Evolutionary conservation across 2,888 invertebrate species (phyloP).

Genomic region (Nyleta sp.): DNA sequence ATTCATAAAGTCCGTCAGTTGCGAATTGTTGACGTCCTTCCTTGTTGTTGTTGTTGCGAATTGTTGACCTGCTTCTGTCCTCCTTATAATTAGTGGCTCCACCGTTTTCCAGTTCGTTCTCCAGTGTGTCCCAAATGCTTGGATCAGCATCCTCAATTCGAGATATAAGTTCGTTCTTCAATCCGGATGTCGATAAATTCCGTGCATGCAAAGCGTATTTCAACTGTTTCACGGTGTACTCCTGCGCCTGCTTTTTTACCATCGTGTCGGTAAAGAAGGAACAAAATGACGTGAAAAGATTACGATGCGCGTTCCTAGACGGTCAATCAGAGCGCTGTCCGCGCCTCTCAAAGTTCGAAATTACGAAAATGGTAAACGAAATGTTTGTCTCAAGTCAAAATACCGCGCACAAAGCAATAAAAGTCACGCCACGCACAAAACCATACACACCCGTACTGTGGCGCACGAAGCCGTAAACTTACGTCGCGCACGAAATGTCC

Average conservation of each 20-base stretch:
- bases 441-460: not conserved
- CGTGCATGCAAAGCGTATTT: not conserved
- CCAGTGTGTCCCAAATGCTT: not conserved
- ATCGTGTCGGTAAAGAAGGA: not conserved
- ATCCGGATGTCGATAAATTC: not conserved
- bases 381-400: not conserved
- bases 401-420: not conserved
- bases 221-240: slow-evolving; percentile 1
- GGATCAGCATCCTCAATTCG: not conserved
- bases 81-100: too few species aligned
- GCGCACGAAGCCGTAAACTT: not conserved
- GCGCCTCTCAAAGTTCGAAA: too few species aligned
- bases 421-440: too few species aligned
- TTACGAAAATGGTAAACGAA: too few species aligned
- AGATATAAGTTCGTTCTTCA: slow-evolving; percentile 1
- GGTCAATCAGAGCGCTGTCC: too few species aligned
- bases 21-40: not conserved
- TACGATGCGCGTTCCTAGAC: not conserved
- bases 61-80: too few species aligned
- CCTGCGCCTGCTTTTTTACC: not conserved
- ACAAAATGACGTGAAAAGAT: too few species aligned
- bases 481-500: not conserved
- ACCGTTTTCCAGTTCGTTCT: not conserved
- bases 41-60: not conserved
- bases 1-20: not conserved